A percentile compares a stretch with the other conserved stretches of the same genome.
phyloP scores from a whole-genome alignment of 2,797 vertebrate species.

The Taenioides sp. region DNA sequence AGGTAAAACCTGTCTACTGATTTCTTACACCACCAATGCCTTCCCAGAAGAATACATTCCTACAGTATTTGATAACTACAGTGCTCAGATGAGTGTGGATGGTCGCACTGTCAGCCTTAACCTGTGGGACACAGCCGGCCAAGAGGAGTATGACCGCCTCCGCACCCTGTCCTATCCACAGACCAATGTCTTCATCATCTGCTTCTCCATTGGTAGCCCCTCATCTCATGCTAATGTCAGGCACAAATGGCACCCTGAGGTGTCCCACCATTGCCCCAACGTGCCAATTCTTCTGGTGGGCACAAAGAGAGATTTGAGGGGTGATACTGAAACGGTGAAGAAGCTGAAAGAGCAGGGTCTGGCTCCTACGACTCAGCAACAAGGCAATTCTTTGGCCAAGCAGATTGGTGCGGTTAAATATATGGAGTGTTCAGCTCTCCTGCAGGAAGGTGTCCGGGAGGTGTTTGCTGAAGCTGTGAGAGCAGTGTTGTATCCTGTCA shows the following conservation, averaged over 20 bases:
- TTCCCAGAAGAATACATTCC: constrained; percentile 95
- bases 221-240: constrained; percentile 91
- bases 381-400: constrained; percentile 87
- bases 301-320: constrained; percentile 90
- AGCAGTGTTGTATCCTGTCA: constrained; percentile 88
- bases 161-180: constrained; percentile 91
- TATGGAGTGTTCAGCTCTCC: constrained; percentile 90
- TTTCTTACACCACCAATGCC: constrained; percentile 94
- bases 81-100: constrained; percentile 92
- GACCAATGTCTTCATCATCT: constrained; percentile 94
- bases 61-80: constrained; percentile 96
- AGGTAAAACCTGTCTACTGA: constrained; percentile 93
- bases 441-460: constrained; percentile 89
- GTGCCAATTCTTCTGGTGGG: constrained; percentile 92
- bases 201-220: constrained; percentile 91
- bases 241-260: constrained; percentile 95
- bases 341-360: constrained; percentile 93
- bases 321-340: constrained; percentile 87
- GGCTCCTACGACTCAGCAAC: constrained; percentile 87
- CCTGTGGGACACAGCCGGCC: constrained; percentile 94
- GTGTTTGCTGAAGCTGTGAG: constrained; percentile 91
- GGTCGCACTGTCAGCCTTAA: constrained; percentile 91
- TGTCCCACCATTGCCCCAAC: constrained; percentile 91
- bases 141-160: constrained; percentile 93
- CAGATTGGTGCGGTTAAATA: constrained; percentile 94